Percentiles rank a stretch among this genome's conserved stretches.
Conservation (phyloP, 2,888 invertebrate genomes). For the Lycophotia porphyrea region DNA sequence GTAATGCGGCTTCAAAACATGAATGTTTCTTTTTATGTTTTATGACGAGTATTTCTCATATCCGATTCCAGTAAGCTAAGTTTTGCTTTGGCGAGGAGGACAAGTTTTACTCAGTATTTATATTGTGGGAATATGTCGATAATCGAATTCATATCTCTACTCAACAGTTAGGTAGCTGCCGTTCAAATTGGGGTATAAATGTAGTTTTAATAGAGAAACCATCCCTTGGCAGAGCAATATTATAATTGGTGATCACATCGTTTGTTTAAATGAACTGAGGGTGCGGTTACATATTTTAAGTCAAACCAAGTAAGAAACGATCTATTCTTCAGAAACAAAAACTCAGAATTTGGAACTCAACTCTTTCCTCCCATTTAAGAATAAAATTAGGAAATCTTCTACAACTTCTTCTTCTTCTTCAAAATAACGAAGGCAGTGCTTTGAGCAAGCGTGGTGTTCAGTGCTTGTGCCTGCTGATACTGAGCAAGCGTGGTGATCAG, state of each 20-base stretch:
- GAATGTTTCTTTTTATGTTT: slow-evolving; percentile 8
- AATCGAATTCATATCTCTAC: not conserved
- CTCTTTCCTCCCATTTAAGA: not conserved
- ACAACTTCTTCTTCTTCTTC: not conserved
- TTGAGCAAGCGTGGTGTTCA: not conserved
- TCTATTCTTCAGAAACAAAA: not conserved
- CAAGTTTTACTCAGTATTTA: not conserved
- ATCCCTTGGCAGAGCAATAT: not conserved
- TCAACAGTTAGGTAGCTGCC: not conserved
- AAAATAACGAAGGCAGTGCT: not conserved
- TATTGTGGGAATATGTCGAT: not conserved
- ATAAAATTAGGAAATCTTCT: not conserved
- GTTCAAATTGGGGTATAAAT: not conserved
- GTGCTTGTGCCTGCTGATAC: not conserved
- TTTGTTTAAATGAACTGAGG: not conserved
- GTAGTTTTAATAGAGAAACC: not conserved
- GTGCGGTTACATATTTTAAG: not conserved
- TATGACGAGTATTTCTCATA: slow-evolving; percentile 11
- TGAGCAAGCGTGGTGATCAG: not conserved
- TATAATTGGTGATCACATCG: not conserved
- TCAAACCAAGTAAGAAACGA: not conserved
- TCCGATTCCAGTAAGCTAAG: not conserved
- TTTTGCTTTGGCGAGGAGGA: not conserved
- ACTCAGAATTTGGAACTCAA: not conserved
- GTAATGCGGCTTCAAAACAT: slow-evolving; percentile 30